Evolutionary conservation across 2,888 invertebrate genomes (phyloP), one percentile per base, ranked within the genome.

Genomic region (Dynastes hyllus): DNA sequence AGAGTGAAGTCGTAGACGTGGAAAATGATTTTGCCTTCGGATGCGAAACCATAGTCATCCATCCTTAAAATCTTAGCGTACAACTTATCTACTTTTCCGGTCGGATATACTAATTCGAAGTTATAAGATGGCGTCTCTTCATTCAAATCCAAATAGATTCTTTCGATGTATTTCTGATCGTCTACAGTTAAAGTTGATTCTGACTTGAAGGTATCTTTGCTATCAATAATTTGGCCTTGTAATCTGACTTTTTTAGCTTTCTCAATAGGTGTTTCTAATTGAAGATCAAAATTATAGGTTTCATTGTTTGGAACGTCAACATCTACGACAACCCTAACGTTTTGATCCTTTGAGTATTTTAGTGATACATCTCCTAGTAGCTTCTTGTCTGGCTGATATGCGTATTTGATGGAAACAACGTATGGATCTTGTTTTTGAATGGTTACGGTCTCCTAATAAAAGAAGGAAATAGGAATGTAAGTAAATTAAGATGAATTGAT

Each of bases 1-100:
- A 93, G 86, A 75, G 90, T 88, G 80, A 93, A 88, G 69, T 92
- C 90, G 1, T 71, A 58, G 9, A 53, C 13, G 32, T 78, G 66
- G 29, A 79, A 61, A 27, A 77, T 51, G 0, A 76, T 81, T 81
- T 91, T 91, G 0, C 92, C 13, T 66, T 91, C 91, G n/a, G 92
- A 87, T 81, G 91, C 92, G 80, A 91, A 92, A 82, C 93, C 92
- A 4, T 90, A 91, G 0, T 92, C 91, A 78, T 92, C 92, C 5
- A 93, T 84, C 82, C 87, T 88, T 66, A 89, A 89, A 77, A 88
- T 84, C 82, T 91, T 91, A 6, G 87, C 86, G 6, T 88, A 87
- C 0, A 91, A 79, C 82, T 90, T 89, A n/a, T 85, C 85, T 2
- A 84, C 76, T 82, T 89, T 88, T 2, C 87, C 87, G 27, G 89